Evolutionary conservation across 2,888 invertebrate genomes (phyloP).

Genomic region (Pharmacophagus antenor): DNA sequence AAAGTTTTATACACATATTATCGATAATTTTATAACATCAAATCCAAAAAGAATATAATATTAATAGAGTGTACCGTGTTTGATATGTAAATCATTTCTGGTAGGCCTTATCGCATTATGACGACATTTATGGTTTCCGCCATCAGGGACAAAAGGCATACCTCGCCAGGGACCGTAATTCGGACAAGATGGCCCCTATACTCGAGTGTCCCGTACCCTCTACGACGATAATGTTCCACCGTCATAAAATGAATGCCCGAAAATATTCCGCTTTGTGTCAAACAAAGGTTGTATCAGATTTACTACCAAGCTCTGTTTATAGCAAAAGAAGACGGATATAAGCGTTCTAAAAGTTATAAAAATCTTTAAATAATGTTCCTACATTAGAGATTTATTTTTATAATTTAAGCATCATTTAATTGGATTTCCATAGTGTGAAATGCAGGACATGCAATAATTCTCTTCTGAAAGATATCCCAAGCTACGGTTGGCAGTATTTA

Average conservation of each 20-base stretch:
- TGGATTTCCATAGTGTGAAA: background rate
- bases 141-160: constrained; percentile 51
- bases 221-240: constrained; percentile 48
- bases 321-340: background rate
- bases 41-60: background rate
- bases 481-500: too few relatives aligned
- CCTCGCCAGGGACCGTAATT: constrained; percentile 47
- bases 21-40: background rate
- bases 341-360: background rate
- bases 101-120: constrained; percentile 64
- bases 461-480: too few relatives aligned
- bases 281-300: constrained; percentile 18
- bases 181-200: constrained; percentile 48
- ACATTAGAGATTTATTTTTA: background rate
- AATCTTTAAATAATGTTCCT: background rate
- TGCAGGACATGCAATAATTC: too few relatives aligned
- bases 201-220: constrained; percentile 47
- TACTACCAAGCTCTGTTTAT: background rate
- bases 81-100: constrained; percentile 41
- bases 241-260: constrained; percentile 36
- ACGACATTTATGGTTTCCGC: constrained; percentile 52
- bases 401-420: background rate
- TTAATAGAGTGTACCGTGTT: background rate
- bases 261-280: constrained; percentile 34
- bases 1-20: background rate